These are phyloP conservation scores for Taphrorychus bicolor DNA, from an alignment of 2,888 invertebrate genomes.

Conservation along the genomic window DNA sequence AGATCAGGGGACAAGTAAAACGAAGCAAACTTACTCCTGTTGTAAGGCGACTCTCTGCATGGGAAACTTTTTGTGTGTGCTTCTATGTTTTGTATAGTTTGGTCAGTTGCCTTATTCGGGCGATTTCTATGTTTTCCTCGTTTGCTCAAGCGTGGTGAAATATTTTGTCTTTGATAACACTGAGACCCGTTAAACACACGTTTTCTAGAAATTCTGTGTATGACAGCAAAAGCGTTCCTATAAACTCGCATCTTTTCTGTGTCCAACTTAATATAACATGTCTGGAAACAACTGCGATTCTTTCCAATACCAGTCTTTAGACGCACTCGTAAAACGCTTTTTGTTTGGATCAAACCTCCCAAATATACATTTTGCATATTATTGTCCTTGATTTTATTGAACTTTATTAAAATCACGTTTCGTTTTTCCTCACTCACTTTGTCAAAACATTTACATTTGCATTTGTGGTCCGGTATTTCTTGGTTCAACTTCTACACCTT, in stretches of 20 bases:
- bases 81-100: conserved; percentile 18
- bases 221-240: conserved; percentile 16
- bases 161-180: conserved; percentile 7
- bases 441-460: conserved; percentile 24
- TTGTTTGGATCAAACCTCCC: conserved; percentile 21
- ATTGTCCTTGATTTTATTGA: conserved; percentile 16
- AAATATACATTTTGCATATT: conserved; percentile 22
- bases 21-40: conserved; percentile 4
- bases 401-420: background rate
- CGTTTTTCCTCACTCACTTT: conserved; percentile 10
- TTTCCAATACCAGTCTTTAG: conserved; percentile 9
- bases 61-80: conserved; percentile 26
- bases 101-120: conserved; percentile 14
- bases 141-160: conserved; percentile 7
- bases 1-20: conserved; percentile 20
- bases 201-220: conserved; percentile 20
- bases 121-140: conserved; percentile 15
- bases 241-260: conserved; percentile 16
- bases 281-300: conserved; percentile 13
- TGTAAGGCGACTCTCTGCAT: conserved; percentile 24
- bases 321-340: conserved; percentile 5
- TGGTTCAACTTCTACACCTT: conserved; percentile 17
- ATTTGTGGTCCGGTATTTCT: conserved; percentile 17
- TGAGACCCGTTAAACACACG: conserved; percentile 13
- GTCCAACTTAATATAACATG: conserved; percentile 14